Conservation (phyloP, 2,797 vertebrate genomes). For the Leptoclinus maculatus region DNA sequence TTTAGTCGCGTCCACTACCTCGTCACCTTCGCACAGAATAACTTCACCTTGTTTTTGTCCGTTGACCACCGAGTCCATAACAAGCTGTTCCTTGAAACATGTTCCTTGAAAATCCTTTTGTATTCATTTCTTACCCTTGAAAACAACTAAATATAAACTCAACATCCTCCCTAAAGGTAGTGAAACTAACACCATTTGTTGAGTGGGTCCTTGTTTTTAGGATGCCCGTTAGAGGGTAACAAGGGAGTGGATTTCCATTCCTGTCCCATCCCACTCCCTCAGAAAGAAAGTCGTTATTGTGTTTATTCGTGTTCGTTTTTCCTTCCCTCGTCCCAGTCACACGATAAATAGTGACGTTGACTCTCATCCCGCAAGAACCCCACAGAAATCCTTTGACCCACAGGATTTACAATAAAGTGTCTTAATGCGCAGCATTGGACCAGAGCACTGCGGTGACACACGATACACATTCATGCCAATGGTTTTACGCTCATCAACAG, state of each 20-base stretch:
- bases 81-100: neutral
- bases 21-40: slow-evolving; percentile 37
- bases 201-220: neutral
- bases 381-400: neutral
- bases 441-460: neutral
- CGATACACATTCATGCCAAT: neutral
- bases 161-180: neutral
- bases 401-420: neutral
- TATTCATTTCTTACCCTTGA: neutral
- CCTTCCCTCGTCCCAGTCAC: neutral
- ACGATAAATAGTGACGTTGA: neutral
- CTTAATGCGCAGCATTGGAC: neutral
- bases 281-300: neutral
- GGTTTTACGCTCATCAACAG: neutral
- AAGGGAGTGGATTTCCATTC: neutral
- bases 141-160: neutral
- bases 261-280: neutral
- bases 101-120: neutral
- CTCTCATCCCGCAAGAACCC: neutral
- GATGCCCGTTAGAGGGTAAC: neutral
- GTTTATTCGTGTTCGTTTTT: neutral
- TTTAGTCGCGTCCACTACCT: slow-evolving; percentile 17
- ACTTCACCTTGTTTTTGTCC: slow-evolving; percentile 27
- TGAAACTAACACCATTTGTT: neutral
- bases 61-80: neutral